These are phyloP conservation scores for Lochmaea capreae DNA, from an alignment of 2,888 invertebrate species.

Conservation along the genomic window DNA sequence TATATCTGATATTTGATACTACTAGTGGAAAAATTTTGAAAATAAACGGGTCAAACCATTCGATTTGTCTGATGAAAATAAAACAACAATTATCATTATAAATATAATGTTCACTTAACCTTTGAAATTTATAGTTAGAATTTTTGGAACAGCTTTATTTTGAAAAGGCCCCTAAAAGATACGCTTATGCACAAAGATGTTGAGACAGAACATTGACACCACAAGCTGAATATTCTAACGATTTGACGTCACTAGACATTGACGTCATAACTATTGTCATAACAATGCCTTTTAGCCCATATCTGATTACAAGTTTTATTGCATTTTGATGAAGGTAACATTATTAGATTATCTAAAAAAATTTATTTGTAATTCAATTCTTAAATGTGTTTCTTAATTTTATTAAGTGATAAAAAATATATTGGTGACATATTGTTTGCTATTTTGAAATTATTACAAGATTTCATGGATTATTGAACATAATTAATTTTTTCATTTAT, in stretches of 20 bases:
- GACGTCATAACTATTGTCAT: conserved; percentile 13
- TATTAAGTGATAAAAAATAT: background rate
- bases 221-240: background rate
- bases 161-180: background rate
- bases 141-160: background rate
- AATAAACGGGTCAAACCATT: too few species aligned
- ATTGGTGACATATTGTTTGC: background rate
- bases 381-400: background rate
- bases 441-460: background rate
- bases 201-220: background rate
- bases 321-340: background rate
- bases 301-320: background rate
- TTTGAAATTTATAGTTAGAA: background rate
- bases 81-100: too few species aligned
- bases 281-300: background rate
- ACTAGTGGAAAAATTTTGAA: too few species aligned
- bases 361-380: too few species aligned
- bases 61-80: too few species aligned
- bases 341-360: background rate
- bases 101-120: too few species aligned
- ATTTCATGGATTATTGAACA: background rate
- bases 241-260: conserved; percentile 20
- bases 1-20: background rate
- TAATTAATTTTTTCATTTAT: background rate
- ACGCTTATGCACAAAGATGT: background rate